Evolutionary conservation across 2,113 vertebrate species (phyloP).

Genomic region (Maccullochella peelii): DNA sequence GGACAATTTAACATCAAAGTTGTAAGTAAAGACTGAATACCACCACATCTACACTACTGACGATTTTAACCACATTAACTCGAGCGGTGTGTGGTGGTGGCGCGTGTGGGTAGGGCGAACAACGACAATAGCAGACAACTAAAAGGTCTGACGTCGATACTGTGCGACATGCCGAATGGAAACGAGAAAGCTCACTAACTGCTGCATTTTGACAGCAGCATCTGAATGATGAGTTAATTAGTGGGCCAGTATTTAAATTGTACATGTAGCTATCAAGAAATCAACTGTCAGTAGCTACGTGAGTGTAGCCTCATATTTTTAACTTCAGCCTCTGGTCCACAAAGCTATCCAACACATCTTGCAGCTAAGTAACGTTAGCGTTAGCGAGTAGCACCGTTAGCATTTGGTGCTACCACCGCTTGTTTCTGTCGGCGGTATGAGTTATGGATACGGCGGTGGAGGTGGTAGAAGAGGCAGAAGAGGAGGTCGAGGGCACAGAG

Average conservation of each 20-base stretch:
- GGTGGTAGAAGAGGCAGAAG: slow-evolving; percentile 80
- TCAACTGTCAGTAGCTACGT: background rate
- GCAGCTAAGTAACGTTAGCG: background rate
- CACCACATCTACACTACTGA: too few species aligned
- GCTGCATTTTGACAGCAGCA: background rate
- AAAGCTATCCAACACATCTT: background rate
- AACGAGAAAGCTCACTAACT: background rate
- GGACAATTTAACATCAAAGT: background rate
- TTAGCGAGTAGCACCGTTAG: background rate
- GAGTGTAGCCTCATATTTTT: background rate
- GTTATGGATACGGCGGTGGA: slow-evolving; percentile 80
- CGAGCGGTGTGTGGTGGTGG: too few species aligned
- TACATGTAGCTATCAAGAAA: background rate
- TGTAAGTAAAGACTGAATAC: background rate
- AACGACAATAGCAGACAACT: background rate
- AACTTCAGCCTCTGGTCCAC: background rate
- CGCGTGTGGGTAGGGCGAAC: too few species aligned
- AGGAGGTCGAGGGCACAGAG: slow-evolving; percentile 77
- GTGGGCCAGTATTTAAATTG: fast-evolving
- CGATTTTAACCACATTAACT: too few species aligned
- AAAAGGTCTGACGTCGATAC: slow-evolving; percentile 21
- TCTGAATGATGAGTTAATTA: background rate
- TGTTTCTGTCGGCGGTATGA: slow-evolving; percentile 82
- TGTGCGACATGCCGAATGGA: slow-evolving; percentile 64
- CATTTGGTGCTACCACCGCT: background rate